phyloP scores from a whole-genome alignment of 64 coral and sea anemone species.

The Stylophora pistillata region DNA sequence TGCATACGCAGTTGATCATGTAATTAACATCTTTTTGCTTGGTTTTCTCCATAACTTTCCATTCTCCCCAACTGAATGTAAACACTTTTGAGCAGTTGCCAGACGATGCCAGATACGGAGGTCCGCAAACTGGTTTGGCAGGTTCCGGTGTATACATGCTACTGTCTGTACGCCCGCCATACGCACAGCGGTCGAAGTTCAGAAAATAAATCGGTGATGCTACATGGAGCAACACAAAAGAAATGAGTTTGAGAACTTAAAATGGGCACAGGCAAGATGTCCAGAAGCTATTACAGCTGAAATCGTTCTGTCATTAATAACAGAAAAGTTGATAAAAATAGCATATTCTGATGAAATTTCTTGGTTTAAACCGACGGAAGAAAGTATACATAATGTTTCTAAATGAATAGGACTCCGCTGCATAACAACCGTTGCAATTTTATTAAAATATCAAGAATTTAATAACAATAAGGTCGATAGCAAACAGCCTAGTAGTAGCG shows the following conservation, averaged over 20 bases:
- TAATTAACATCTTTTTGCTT: not conserved
- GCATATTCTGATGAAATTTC: too few relatives aligned
- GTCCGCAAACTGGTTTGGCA: not conserved
- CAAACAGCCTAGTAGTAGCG: too few relatives aligned
- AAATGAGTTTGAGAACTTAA: not conserved
- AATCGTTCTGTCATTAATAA: too few relatives aligned
- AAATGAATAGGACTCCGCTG: too few relatives aligned
- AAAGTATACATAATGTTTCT: too few relatives aligned
- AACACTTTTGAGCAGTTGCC: not conserved
- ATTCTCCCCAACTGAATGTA: not conserved
- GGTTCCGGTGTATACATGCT: not conserved
- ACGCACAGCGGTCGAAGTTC: slow-evolving; percentile 63
- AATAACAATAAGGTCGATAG: too few relatives aligned
- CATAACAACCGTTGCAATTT: too few relatives aligned
- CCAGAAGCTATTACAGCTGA: too few relatives aligned
- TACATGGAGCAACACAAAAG: not conserved
- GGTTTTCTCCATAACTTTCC: not conserved
- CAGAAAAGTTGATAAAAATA: too few relatives aligned
- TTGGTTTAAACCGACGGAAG: too few relatives aligned
- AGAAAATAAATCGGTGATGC: slow-evolving; percentile 41
- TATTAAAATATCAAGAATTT: too few relatives aligned
- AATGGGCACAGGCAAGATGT: too few relatives aligned
- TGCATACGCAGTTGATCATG: not conserved
- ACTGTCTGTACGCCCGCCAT: slow-evolving; percentile 29
- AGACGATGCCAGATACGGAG: not conserved